Conservation (phyloP, 2,888 invertebrate species). For the Megalurothrips usitatus region DNA sequence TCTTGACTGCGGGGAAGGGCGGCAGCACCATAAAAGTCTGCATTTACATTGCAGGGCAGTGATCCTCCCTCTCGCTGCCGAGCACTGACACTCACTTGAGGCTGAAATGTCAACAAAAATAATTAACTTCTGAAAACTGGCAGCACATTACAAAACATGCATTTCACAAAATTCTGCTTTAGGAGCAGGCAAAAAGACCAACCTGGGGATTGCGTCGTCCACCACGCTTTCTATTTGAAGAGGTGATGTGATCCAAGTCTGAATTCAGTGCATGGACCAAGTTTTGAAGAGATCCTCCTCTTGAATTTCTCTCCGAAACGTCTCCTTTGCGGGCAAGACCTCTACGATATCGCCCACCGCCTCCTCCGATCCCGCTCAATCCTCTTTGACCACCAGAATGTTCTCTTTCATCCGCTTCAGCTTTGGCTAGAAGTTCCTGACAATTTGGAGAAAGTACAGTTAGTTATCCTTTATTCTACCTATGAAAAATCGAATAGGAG, state of each 20-base stretch:
- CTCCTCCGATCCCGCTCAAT: neutral
- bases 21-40: conserved; percentile 36
- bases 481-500: no score
- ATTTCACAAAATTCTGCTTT: neutral
- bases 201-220: conserved; percentile 11
- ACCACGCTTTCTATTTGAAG: neutral
- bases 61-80: conserved; percentile 63
- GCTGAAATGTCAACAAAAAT: neutral
- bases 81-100: conserved; percentile 39
- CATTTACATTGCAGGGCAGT: conserved; percentile 56
- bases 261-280: conserved; percentile 46
- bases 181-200: neutral
- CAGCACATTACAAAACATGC: neutral
- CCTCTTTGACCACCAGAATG: neutral
- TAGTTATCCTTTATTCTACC: neutral
- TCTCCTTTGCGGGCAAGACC: conserved; percentile 8
- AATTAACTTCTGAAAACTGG: neutral
- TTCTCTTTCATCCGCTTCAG: conserved; percentile 35
- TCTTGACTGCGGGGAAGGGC: neutral
- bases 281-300: conserved; percentile 57
- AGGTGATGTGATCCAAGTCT: neutral
- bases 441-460: conserved; percentile 2
- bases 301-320: conserved; percentile 52
- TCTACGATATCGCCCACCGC: conserved; percentile 12
- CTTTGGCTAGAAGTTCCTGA: conserved; percentile 36